Evolutionary conservation across 1,140 invertebrate genomes (phyloP).

Genomic region (Heterodera carotae): DNA sequence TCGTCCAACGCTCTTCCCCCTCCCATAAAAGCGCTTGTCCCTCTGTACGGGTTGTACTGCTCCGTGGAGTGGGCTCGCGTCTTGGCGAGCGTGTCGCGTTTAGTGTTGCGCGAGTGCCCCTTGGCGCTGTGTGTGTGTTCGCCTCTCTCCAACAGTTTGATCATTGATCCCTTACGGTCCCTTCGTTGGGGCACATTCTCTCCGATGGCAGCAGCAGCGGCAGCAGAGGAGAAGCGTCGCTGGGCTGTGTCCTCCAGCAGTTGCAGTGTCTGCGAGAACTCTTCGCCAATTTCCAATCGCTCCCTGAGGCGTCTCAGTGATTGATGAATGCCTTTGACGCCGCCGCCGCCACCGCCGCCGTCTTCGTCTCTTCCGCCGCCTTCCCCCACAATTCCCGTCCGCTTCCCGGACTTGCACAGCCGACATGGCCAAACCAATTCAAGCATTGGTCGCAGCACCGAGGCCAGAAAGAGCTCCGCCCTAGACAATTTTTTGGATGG

Average conservation of each 20-base stretch:
- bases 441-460: conserved; percentile 11
- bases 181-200: background rate
- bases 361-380: background rate
- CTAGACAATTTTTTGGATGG: conserved; percentile 16
- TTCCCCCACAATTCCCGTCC: background rate
- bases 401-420: background rate
- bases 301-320: conserved; percentile 19
- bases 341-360: background rate
- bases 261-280: conserved; percentile 24
- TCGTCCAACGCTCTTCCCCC: background rate
- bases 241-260: conserved; percentile 3
- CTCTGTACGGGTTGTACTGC: background rate
- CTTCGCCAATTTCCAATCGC: conserved; percentile 6
- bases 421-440: background rate
- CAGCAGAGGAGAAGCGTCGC: background rate
- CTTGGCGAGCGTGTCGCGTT: background rate
- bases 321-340: conserved; percentile 5
- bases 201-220: background rate
- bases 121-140: background rate
- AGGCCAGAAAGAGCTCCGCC: conserved; percentile 23
- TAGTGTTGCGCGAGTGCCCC: conserved; percentile 2
- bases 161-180: background rate
- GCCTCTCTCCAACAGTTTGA: background rate
- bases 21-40: background rate
- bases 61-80: conserved; percentile 2